A percentile compares a stretch with the other conserved stretches of the same genome.
phyloP scores from a whole-genome alignment of 2,797 vertebrate genomes.

The Pangasius larnaudii region DNA sequence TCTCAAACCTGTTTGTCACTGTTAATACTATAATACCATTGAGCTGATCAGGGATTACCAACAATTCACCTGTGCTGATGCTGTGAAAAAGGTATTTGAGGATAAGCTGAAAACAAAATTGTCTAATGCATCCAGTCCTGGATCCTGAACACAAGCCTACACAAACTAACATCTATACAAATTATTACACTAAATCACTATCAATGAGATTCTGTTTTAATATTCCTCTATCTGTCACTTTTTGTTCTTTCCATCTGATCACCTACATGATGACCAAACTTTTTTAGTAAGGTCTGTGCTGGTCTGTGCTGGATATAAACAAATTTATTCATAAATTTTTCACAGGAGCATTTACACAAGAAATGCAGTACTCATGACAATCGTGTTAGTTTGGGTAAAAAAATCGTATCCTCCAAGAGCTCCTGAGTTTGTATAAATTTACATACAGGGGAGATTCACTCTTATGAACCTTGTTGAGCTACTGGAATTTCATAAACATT shows the following conservation, averaged over 20 bases:
- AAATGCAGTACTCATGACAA: not conserved
- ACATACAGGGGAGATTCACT: not conserved
- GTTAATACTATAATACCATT: constrained; percentile 53
- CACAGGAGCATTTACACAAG: not conserved
- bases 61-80: constrained; percentile 47
- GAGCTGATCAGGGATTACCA: constrained; percentile 49
- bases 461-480: not conserved
- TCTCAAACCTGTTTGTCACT: constrained; percentile 48
- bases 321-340: not conserved
- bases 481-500: not conserved
- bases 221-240: not conserved
- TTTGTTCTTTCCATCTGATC: not conserved
- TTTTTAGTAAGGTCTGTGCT: not conserved
- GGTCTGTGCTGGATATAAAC: not conserved
- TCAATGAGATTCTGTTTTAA: not conserved
- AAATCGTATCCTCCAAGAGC: not conserved
- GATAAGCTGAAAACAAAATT: constrained; percentile 48
- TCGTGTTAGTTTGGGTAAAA: not conserved
- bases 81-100: constrained; percentile 48
- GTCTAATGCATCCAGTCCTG: constrained; percentile 33
- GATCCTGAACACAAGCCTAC: constrained; percentile 18
- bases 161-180: not conserved
- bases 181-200: not conserved
- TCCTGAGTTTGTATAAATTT: not conserved
- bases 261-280: not conserved